A percentile compares a stretch with the other conserved stretches of the same genome.
Conservation (phyloP, 2,797 vertebrate species). For the Phrynocephalus forsythii region DNA sequence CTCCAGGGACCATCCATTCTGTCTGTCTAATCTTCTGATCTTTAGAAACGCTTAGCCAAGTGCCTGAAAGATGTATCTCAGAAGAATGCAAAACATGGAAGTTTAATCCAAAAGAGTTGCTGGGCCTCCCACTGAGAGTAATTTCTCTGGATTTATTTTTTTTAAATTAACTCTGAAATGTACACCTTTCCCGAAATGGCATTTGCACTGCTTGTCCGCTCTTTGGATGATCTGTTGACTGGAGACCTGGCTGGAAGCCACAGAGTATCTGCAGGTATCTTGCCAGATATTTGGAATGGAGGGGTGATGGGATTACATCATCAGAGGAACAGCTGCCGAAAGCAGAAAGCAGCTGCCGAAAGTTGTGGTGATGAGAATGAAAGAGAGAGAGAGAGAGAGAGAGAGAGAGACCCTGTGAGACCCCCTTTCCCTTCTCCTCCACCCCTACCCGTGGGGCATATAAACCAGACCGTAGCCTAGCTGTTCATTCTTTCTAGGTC, state of each 20-base stretch:
- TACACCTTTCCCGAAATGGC: neutral
- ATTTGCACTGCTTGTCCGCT: neutral
- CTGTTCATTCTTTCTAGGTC: constrained; percentile 76
- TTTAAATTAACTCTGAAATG: neutral
- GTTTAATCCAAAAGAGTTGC: neutral
- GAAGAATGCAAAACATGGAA: neutral
- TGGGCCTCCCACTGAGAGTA: neutral
- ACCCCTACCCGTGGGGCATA: constrained; percentile 52
- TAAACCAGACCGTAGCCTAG: constrained; percentile 57
- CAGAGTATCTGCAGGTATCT: neutral
- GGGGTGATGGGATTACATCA: neutral
- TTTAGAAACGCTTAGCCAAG: neutral
- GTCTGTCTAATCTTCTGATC: neutral
- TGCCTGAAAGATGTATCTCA: neutral
- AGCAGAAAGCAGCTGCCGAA: neutral
- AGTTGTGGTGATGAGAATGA: neutral
- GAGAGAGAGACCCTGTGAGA: neutral
- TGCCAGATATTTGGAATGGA: neutral
- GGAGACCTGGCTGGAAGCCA: neutral
- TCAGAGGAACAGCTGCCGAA: neutral
- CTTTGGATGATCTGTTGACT: neutral
- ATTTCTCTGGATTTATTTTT: neutral
- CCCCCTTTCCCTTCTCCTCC: neutral
- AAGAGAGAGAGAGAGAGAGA: no score
- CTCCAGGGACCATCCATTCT: neutral